Base-by-base conservation (phyloP, 2,113 vertebrate genomes). In the Phalacrocorax aristotelis region DNA sequence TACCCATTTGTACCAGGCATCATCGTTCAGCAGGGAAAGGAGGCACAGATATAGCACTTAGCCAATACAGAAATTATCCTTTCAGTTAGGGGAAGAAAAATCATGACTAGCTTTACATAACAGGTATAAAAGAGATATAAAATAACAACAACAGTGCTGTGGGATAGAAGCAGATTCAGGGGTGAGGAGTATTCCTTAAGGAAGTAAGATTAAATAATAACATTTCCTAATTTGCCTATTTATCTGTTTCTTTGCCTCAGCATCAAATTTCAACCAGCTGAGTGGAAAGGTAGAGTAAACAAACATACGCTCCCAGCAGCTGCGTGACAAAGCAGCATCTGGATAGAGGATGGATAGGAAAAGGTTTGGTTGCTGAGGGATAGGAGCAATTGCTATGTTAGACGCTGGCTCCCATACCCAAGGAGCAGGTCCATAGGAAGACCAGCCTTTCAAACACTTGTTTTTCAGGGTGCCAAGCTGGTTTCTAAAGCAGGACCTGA, bases 21-120 rank as follows among this genome's bases (percentile, higher is more conserved):
- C 66, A 38, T 8, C 10, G 12, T 17, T 44, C 22, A 58, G 51
- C 18, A 51, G 22, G 0, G 0, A 64, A 7, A 58, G 16, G 44
- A 88, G 57, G 16, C n/a, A 66, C 38, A 70, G 34, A 21, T 15
- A 13, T 4, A 25, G 66, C 15, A 27, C 20, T 66, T 54, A 40
- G 34, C 27, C 66, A 44, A 46, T 7, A 80, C 23, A 60, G 75
- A 52, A 58, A 65, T 18, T 23, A 54, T 19, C 25, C 19, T 61
- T 57, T 42, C 32, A 68, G 16, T 38, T 17, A 52, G 8, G 21
- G 54, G 48, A 40, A 49, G 29, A 68, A 81, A 86, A 68, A 22
- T 61, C 21, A 32, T 11, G 4, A 42, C 25, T 15, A 48, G 20
- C 5, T 86, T 81, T 68, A 29, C 2, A 0, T 61, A 42, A 55